Evolutionary conservation across 2,888 invertebrate genomes (phyloP).

Genomic region (Melieria omissa): DNA sequence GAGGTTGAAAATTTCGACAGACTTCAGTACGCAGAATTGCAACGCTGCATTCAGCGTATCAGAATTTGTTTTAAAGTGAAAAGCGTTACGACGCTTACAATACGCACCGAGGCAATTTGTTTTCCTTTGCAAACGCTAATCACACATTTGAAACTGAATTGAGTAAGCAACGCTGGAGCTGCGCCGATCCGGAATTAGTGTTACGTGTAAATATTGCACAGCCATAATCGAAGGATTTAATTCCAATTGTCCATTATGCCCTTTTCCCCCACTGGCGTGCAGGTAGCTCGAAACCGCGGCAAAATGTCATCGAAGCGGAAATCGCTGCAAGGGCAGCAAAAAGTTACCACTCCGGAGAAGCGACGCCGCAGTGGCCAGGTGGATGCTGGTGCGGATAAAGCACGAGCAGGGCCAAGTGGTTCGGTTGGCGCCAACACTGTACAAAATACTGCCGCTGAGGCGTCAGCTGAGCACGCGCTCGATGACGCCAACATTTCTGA

Average conservation of each 20-base stretch:
- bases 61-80: constrained; percentile 17
- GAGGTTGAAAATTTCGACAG: too few species aligned
- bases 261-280: not conserved
- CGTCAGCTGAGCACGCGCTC: constrained; percentile 46
- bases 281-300: not conserved
- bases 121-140: constrained; percentile 24
- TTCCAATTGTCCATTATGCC: not conserved
- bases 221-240: not conserved
- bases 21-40: not conserved
- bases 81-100: constrained; percentile 33
- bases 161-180: not conserved
- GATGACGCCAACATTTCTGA: constrained; percentile 61
- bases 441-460: not conserved
- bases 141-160: not conserved
- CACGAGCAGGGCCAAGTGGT: not conserved
- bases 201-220: too few species aligned
- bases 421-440: not conserved
- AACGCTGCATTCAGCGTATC: constrained; percentile 21
- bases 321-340: constrained; percentile 15
- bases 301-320: constrained; percentile 30
- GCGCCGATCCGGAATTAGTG: not conserved
- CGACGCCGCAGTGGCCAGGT: constrained; percentile 8
- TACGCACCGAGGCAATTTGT: constrained; percentile 15
- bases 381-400: not conserved
- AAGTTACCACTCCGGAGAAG: constrained; percentile 24